Percentiles rank a stretch among this genome's conserved stretches.
Conservation (phyloP, 2,888 invertebrate genomes). For the Branchellion lobata region DNA sequence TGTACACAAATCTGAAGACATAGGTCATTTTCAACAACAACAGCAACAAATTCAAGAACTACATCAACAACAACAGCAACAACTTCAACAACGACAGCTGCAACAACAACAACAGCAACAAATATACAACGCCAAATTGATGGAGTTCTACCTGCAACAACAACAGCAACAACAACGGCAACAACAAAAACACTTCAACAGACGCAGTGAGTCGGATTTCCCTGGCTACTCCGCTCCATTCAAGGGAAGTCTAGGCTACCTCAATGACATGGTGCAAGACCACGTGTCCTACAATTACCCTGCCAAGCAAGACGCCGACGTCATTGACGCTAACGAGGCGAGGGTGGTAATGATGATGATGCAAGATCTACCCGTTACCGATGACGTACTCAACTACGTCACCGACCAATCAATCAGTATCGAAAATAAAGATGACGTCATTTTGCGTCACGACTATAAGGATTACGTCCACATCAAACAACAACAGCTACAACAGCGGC, state of each 20-base stretch:
- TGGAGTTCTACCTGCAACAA: not conserved
- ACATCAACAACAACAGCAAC: not conserved
- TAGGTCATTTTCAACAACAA: slow-evolving; percentile 22
- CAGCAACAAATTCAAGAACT: slow-evolving; percentile 15
- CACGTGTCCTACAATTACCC: not conserved
- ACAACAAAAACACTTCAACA: slow-evolving; percentile 10
- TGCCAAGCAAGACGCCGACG: not conserved
- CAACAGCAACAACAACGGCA: slow-evolving; percentile 34
- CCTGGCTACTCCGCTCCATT: slow-evolving; percentile 1
- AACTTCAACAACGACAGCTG: slow-evolving; percentile 8
- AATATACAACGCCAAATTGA: slow-evolving; percentile 1
- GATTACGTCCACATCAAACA: slow-evolving; percentile 7
- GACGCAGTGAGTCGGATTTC: slow-evolving; percentile 33
- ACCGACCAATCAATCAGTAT: not conserved
- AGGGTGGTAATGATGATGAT: slow-evolving; percentile 11
- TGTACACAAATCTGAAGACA: slow-evolving; percentile 34
- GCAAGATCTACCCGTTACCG: not conserved
- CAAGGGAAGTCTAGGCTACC: slow-evolving; percentile 40
- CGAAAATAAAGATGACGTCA: not conserved
- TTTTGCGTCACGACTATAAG: slow-evolving; percentile 11
- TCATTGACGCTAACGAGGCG: not conserved
- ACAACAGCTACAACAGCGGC: slow-evolving; percentile 8
- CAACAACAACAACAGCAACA: slow-evolving; percentile 17
- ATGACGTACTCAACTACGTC: not conserved
- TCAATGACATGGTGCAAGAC: slow-evolving; percentile 12